A percentile compares a stretch with the other conserved stretches of the same genome.
phyloP scores from a whole-genome alignment of 2,797 vertebrate species.

The Falco cherrug region DNA sequence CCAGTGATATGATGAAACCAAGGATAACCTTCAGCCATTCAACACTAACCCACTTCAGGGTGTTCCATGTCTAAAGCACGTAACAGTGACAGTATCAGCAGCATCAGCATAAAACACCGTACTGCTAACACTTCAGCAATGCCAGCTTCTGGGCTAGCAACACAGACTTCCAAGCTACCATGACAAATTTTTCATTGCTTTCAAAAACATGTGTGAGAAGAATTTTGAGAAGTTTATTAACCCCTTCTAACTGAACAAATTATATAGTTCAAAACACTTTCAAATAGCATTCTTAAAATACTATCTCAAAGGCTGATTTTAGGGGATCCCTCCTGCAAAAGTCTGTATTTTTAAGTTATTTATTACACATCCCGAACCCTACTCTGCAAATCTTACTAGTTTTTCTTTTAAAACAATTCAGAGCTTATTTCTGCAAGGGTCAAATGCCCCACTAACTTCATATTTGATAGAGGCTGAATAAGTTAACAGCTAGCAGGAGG shows the following conservation, averaged over 20 bases:
- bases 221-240: background rate
- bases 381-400: background rate
- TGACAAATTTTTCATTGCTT: background rate
- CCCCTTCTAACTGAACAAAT: background rate
- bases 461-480: background rate
- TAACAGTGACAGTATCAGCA: background rate
- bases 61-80: background rate
- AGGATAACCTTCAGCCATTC: background rate
- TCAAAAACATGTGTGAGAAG: background rate
- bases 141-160: background rate
- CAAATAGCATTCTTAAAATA: background rate
- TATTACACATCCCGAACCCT: background rate
- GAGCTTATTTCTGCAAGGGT: background rate
- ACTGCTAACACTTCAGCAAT: background rate
- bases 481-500: background rate
- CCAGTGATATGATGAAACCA: background rate
- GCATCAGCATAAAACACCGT: background rate
- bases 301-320: background rate
- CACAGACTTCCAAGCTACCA: background rate
- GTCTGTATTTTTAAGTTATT: background rate
- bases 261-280: background rate
- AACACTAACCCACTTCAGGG: background rate
- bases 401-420: background rate
- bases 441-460: background rate
- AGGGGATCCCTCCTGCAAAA: background rate